Conservation (phyloP, 2,888 invertebrate species). For the Craniophora ligustri region DNA sequence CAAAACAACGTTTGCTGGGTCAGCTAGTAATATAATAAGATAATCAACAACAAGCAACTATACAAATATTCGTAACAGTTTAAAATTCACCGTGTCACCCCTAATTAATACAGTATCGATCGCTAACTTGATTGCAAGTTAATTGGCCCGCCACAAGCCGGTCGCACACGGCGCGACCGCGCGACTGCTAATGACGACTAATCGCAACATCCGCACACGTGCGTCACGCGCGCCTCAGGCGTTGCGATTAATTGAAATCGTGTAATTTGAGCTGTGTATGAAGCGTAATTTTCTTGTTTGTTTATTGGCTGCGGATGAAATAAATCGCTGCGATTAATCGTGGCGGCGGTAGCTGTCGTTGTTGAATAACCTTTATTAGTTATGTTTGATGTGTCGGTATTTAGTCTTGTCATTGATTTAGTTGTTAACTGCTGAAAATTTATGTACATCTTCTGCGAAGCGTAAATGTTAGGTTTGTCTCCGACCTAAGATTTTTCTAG, state of each 20-base stretch:
- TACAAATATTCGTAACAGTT: too few relatives aligned
- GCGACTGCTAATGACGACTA: constrained; percentile 50
- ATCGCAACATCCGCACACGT: constrained; percentile 46
- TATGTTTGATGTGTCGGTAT: constrained; percentile 9
- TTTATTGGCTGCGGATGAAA: constrained; percentile 42
- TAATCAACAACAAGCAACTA: too few relatives aligned
- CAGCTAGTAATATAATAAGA: too few relatives aligned
- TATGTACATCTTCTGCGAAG: too few relatives aligned
- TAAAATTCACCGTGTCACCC: constrained; percentile 15
- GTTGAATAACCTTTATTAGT: constrained; percentile 2
- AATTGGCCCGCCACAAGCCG: constrained; percentile 45
- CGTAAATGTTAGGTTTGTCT: background rate
- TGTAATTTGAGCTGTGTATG: constrained; percentile 45
- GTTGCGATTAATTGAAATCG: constrained; percentile 52
- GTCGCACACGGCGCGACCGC: constrained; percentile 31
- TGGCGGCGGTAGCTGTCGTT: constrained; percentile 14
- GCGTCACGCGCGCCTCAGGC: constrained; percentile 44
- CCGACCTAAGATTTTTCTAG: background rate
- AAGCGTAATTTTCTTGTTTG: constrained; percentile 46
- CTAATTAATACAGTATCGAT: constrained; percentile 48
- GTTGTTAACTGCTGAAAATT: background rate
- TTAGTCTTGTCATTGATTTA: constrained; percentile 11
- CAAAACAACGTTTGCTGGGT: too few relatives aligned
- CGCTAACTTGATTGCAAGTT: constrained; percentile 54
- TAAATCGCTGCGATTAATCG: constrained; percentile 38